Evolutionary conservation across 2,113 vertebrate species (phyloP), one percentile per base, ranked within the genome.

Genomic region (Athene noctua): DNA sequence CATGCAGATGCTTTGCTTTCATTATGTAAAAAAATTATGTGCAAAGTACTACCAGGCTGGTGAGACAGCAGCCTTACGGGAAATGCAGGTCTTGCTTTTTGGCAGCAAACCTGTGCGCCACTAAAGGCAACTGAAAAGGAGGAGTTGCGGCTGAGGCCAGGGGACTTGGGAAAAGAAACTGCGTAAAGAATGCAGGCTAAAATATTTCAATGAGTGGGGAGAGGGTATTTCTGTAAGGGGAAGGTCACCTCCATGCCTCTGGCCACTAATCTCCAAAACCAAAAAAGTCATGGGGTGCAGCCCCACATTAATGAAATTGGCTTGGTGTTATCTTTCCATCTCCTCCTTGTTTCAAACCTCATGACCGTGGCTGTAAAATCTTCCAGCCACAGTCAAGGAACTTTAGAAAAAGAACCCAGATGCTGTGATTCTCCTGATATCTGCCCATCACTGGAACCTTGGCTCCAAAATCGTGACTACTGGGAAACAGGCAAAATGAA

Each of bases 11-110:
- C 30, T 46, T 32, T 54, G 61, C 72, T 46, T 20, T 62, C 34
- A 0, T 34, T 36, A 2, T 0, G 19, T 23, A 6, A 21, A 21
- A 15, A 27, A 65, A 63, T 5, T 1, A 20, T 3, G 25, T 4
- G 44, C 52, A 13, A 80, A 54, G 57, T 5, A 2, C 14, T 11
- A 63, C 16, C 10, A 18, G 58, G 47, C 29, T 47, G 36, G n/a
- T 2, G 70, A 36, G 46, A 18, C 11, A 17, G 27, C 29, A 66
- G 59, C 54, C 29, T 18, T 9, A 2, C 7, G 44, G 58, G 58
- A 68, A 59, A 6, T 0, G 17, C 12, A 3, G 46, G 54, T 4
- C 63, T 73, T 9, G 2, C 44, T n/a, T 46, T 61, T 11, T 75
- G 27, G 67, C 63, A 22, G 79, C 54, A 59, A 70, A 62, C 15